These are phyloP conservation scores for Orestias chungarensis DNA, from an alignment of 2,797 vertebrate genomes.

Conservation along the genomic window DNA sequence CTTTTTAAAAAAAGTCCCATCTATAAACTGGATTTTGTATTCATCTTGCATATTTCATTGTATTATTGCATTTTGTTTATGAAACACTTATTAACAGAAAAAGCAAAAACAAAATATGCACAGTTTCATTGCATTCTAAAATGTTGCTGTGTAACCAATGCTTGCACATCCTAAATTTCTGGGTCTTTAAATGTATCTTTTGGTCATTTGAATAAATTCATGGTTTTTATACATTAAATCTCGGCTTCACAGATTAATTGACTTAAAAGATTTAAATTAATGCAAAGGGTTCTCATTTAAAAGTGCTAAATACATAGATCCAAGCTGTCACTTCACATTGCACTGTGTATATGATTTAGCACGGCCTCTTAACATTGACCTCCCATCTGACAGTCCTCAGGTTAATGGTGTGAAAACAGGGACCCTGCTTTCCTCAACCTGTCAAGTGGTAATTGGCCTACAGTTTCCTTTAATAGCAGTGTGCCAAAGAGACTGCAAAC, in stretches of 20 bases:
- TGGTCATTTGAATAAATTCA: constrained; percentile 22
- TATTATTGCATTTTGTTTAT: neutral
- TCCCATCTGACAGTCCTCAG: constrained; percentile 69
- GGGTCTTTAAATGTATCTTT: neutral
- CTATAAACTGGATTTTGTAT: too few relatives aligned
- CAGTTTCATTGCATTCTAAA: too few relatives aligned
- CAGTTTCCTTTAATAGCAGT: constrained; percentile 73
- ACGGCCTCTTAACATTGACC: constrained; percentile 61
- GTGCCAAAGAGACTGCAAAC: constrained; percentile 70
- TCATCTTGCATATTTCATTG: neutral
- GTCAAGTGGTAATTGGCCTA: constrained; percentile 81
- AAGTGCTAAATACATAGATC: constrained; percentile 44
- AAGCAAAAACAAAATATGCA: neutral
- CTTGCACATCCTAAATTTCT: neutral
- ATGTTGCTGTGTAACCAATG: too few relatives aligned
- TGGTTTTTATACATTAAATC: constrained; percentile 1
- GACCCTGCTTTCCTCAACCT: constrained; percentile 73
- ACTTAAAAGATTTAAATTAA: constrained; percentile 31
- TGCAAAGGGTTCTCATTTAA: constrained; percentile 34
- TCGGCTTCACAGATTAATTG: constrained; percentile 10
- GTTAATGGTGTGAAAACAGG: constrained; percentile 79
- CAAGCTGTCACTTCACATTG: constrained; percentile 42
- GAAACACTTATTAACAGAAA: neutral
- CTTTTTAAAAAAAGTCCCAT: too few relatives aligned
- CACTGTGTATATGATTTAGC: constrained; percentile 70